These are phyloP conservation scores for Thomomys bottae DNA, from an alignment of 2,113 vertebrate genomes.

Conservation along the genomic window DNA sequence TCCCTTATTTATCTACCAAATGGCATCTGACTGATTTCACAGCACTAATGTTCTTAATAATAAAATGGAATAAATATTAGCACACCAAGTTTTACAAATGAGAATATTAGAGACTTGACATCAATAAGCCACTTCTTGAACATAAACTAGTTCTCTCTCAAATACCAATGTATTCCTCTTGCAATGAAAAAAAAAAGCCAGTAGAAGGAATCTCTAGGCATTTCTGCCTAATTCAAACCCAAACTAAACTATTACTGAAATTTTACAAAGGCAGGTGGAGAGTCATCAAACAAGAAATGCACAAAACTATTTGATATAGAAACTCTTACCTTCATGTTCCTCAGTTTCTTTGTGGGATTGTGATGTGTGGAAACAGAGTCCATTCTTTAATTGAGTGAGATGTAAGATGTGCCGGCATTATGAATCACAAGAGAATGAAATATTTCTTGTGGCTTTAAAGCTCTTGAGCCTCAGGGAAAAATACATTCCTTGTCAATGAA, in stretches of 20 bases:
- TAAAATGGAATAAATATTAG: background rate
- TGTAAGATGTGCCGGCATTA: constrained; percentile 50
- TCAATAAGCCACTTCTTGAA: background rate
- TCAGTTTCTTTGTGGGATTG: constrained; percentile 53
- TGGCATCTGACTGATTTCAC: too few species aligned
- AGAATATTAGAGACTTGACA: constrained; percentile 22
- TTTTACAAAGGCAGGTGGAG: background rate
- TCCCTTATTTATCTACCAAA: too few species aligned
- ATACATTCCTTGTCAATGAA: constrained; percentile 74
- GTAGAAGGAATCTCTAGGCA: background rate
- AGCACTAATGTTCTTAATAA: background rate
- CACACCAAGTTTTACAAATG: background rate
- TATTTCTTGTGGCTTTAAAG: constrained; percentile 72
- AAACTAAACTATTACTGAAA: constrained; percentile 43
- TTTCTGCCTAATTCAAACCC: background rate
- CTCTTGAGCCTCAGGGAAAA: constrained; percentile 59
- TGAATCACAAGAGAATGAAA: constrained; percentile 78
- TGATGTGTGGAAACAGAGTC: constrained; percentile 21
- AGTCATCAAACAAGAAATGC: background rate
- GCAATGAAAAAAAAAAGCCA: constrained; percentile 41
- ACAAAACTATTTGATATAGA: background rate
- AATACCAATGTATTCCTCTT: constrained; percentile 25
- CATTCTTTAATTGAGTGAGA: constrained; percentile 61
- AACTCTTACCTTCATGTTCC: background rate
- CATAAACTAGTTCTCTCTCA: background rate